Evolutionary conservation across 2,113 vertebrate genomes (phyloP).

Genomic region (Pelvicachromis taeniatus): DNA sequence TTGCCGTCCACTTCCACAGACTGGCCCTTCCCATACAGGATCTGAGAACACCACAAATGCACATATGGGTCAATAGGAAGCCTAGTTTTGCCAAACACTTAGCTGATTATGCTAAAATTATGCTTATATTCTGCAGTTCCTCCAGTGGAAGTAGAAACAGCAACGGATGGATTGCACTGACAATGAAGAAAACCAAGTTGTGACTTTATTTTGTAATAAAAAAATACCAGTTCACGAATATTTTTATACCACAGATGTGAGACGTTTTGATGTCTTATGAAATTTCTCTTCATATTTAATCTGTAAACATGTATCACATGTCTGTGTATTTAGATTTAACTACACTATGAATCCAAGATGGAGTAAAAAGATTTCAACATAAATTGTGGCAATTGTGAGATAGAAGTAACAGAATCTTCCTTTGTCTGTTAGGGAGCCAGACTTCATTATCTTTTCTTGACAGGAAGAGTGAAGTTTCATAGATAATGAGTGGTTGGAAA

Average conservation of each 20-base stretch:
- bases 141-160: not conserved
- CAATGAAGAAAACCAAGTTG: not conserved
- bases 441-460: not conserved
- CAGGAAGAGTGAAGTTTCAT: not conserved
- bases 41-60: constrained; percentile 66
- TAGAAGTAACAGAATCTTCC: not conserved
- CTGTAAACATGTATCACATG: not conserved
- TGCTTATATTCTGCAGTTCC: not conserved
- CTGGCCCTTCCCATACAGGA: constrained; percentile 91
- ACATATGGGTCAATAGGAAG: not conserved
- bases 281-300: not conserved
- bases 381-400: not conserved
- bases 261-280: not conserved
- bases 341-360: not conserved
- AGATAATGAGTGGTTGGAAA: not conserved
- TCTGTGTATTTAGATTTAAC: not conserved
- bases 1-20: constrained; percentile 92
- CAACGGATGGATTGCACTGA: not conserved
- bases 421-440: not conserved
- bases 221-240: not conserved
- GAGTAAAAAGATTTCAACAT: not conserved
- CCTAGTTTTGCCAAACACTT: not conserved
- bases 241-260: not conserved
- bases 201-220: not conserved
- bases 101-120: not conserved